Percentiles rank a stretch among this genome's conserved stretches.
Evolutionary conservation across 2,888 invertebrate species (phyloP).

Genomic region (Hipparchia semele): DNA sequence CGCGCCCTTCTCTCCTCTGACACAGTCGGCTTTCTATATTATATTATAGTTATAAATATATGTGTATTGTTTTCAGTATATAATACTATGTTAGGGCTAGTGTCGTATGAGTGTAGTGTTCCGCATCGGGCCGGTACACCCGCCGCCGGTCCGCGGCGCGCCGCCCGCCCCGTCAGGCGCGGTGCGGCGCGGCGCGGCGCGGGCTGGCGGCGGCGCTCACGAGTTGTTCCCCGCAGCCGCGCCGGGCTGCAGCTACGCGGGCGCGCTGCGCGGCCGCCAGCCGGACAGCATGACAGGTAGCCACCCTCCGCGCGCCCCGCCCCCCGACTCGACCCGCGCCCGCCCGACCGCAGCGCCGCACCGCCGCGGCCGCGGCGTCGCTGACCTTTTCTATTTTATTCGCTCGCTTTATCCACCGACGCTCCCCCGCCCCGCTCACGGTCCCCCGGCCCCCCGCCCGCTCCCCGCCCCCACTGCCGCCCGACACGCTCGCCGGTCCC

Average conservation of each 20-base stretch:
- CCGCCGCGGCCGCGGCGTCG: slow-evolving; percentile 27
- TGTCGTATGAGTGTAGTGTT: not conserved
- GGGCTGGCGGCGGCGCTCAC: slow-evolving; percentile 45
- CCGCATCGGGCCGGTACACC: not conserved
- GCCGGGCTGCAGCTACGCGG: slow-evolving; percentile 89
- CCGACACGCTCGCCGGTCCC: slow-evolving; percentile 32
- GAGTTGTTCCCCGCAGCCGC: slow-evolving; percentile 53
- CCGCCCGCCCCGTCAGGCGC: not conserved
- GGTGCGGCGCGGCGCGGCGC: slow-evolving; percentile 10
- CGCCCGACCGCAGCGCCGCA: slow-evolving; percentile 9
- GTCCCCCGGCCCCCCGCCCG: not conserved
- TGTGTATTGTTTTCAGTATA: slow-evolving; percentile 12
- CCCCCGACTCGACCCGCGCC: not conserved
- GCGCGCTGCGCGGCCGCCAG: slow-evolving; percentile 93
- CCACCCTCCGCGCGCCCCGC: slow-evolving; percentile 48
- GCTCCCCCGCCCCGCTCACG: not conserved
- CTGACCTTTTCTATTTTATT: slow-evolving; percentile 9
- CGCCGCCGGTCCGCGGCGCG: not conserved
- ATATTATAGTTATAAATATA: not conserved
- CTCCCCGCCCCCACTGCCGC: not conserved
- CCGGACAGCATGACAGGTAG: slow-evolving; percentile 94
- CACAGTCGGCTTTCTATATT: not conserved
- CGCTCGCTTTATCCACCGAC: not conserved
- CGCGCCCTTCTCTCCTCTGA: not conserved
- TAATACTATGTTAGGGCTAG: not conserved